Conservation (phyloP, 2,888 invertebrate genomes). For the Psylliodes chrysocephalus region DNA sequence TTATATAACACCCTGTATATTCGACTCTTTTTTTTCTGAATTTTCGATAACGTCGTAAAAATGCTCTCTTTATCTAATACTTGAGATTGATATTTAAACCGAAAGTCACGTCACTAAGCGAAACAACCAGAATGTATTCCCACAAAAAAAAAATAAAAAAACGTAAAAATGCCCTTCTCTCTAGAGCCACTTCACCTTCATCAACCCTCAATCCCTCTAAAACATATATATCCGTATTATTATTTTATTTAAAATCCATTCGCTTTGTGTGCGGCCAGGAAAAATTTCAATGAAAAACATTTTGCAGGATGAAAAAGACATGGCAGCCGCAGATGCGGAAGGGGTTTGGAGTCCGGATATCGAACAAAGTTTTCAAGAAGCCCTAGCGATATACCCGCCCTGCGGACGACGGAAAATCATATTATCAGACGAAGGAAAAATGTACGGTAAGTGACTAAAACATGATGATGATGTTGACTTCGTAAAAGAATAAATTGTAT, state of each 20-base stretch:
- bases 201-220: not conserved
- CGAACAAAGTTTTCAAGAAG: conserved; percentile 99
- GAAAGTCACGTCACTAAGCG: too few species aligned
- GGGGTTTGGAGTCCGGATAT: conserved; percentile 99
- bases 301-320: conserved; percentile 82
- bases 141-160: not conserved
- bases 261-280: not conserved
- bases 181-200: not conserved
- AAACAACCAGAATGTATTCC: too few species aligned
- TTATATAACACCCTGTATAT: too few species aligned
- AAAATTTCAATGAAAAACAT: conserved; percentile 26
- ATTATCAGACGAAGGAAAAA: conserved; percentile 99
- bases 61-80: too few species aligned
- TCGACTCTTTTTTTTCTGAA: too few species aligned
- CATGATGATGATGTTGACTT: not conserved
- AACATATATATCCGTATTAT: conserved; percentile 1
- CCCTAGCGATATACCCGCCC: conserved; percentile 99
- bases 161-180: not conserved
- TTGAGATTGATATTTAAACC: too few species aligned
- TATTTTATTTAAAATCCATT: conserved; percentile 20
- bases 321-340: conserved; percentile 97
- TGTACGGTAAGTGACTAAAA: conserved; percentile 92
- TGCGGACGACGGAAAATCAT: conserved; percentile 99
- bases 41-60: too few species aligned
- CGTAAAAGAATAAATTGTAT: not conserved